Evolutionary conservation across 2,797 vertebrate genomes (phyloP), one percentile per base, ranked within the genome.

Genomic region (Myiotriccus ornatus): DNA sequence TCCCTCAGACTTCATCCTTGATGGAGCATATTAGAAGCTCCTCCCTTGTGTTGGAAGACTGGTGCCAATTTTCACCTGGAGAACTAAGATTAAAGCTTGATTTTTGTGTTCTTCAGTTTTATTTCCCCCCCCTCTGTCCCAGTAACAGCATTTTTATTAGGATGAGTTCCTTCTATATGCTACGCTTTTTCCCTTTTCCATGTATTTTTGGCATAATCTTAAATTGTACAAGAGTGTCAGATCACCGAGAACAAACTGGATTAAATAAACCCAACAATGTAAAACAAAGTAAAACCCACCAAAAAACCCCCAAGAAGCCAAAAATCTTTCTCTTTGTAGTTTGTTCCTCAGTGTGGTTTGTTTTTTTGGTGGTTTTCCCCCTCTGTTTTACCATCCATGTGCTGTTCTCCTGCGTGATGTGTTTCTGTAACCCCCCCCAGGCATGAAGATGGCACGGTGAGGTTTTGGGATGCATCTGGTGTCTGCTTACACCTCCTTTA

Each of bases 401-500:
- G 35, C 39, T 78, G 19, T 67, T 65, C 49, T 88, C 30, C 34
- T n/a, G 27, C 46, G 14, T 43, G 71, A 83, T 22, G 7, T 95
- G 59, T 35, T 78, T 59, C 30, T 43, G 27, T 87, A 22, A 75
- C 15, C 56, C 28, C 55, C 28, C 34, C 4, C 74, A 99, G 99
- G 87, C 99, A 99, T 1, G 99, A 99, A 93, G 99, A 99, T 3
- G 99, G 99, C 63, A 99, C 99, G 0, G 99, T 99, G 68, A 97
- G 99, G 17, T 99, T 99, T 97, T 99, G 99, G 99, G 99, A 99
- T 8, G 99, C 99, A 5, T 99, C 99, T 0, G 99, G 99, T 15
- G 98, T 99, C 70, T 99, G 99, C 91, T 95, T 99, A 43, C 98
- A 98, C 94, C 99, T 99, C 70, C 98, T 99, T 32, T 99, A 99